phyloP scores from a whole-genome alignment of 1,140 invertebrate species.

The Cydia splendana region DNA sequence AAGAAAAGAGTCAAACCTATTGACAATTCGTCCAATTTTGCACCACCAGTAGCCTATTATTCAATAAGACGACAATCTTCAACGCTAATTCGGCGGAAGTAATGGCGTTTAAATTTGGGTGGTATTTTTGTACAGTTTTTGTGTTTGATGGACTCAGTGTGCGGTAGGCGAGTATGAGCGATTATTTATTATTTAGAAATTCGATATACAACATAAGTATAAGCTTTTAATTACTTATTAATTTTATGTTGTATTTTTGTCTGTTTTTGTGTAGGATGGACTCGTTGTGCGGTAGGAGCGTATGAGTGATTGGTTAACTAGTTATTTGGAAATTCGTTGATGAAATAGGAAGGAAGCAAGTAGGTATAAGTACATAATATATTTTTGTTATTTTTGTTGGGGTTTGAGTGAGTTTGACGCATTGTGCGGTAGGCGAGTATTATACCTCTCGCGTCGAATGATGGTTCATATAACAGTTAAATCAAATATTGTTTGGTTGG shows the following conservation, averaged over 20 bases:
- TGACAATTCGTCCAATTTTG: constrained; percentile 53
- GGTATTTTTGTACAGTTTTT: constrained; percentile 24
- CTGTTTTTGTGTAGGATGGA: neutral
- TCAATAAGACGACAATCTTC: constrained; percentile 20
- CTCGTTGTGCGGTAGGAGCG: constrained; percentile 9
- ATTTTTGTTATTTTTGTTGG: too few relatives aligned
- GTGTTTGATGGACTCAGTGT: neutral
- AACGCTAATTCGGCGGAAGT: constrained; percentile 5
- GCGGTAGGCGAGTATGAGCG: constrained; percentile 20
- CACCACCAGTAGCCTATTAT: constrained; percentile 50
- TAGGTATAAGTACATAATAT: neutral
- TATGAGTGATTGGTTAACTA: constrained; percentile 1
- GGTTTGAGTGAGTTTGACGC: too few relatives aligned
- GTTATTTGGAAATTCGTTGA: constrained; percentile 27
- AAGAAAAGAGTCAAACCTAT: constrained; percentile 45
- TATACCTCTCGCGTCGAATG: too few relatives aligned
- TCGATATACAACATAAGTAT: neutral
- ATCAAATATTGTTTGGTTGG: too few relatives aligned
- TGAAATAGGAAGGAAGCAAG: constrained; percentile 37
- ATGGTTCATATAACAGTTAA: too few relatives aligned
- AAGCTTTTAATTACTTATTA: neutral
- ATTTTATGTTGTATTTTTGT: too few relatives aligned
- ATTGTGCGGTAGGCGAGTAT: too few relatives aligned
- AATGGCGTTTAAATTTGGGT: constrained; percentile 31
- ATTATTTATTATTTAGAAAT: constrained; percentile 6